Percentiles rank a stretch among this genome's conserved stretches.
Evolutionary conservation across 2,113 vertebrate genomes (phyloP).

Genomic region (Oophaga pumilio): DNA sequence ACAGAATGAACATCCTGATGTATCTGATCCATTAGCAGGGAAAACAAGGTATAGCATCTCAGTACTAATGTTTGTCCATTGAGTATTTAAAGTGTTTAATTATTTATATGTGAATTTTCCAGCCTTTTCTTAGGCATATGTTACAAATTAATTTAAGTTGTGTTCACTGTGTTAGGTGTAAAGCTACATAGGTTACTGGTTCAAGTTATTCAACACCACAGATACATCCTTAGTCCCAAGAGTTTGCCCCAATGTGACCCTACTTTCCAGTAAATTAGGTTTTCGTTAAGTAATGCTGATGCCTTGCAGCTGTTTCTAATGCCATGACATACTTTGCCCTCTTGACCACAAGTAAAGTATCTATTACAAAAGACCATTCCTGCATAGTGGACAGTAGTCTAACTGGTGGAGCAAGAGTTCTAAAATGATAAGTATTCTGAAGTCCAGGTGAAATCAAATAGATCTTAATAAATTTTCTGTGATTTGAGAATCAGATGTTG

Average conservation of each 20-base stretch:
- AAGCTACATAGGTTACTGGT: constrained; percentile 24
- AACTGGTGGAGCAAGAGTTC: neutral
- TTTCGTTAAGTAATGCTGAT: constrained; percentile 36
- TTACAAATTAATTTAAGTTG: constrained; percentile 31
- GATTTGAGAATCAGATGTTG: too few relatives aligned
- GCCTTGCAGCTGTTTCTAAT: constrained; percentile 24
- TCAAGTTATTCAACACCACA: constrained; percentile 28
- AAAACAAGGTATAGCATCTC: constrained; percentile 2
- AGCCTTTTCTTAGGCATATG: constrained; percentile 12
- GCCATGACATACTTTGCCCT: constrained; percentile 42
- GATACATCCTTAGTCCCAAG: constrained; percentile 11
- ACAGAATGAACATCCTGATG: neutral
- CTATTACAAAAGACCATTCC: constrained; percentile 30
- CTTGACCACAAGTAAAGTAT: constrained; percentile 37
- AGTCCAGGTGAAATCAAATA: too few relatives aligned
- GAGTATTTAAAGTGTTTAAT: constrained; percentile 22
- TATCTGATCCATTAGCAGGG: constrained; percentile 14
- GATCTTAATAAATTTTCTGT: too few relatives aligned
- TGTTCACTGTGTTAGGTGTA: constrained; percentile 41
- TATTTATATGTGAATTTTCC: constrained; percentile 37
- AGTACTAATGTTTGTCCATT: neutral
- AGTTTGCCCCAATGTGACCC: constrained; percentile 30
- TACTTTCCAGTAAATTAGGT: constrained; percentile 36
- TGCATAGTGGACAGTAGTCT: neutral
- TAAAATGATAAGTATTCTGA: neutral